These are phyloP conservation scores for Pemphredon lugubris DNA, from an alignment of 2,888 invertebrate genomes.

Conservation along the genomic window DNA sequence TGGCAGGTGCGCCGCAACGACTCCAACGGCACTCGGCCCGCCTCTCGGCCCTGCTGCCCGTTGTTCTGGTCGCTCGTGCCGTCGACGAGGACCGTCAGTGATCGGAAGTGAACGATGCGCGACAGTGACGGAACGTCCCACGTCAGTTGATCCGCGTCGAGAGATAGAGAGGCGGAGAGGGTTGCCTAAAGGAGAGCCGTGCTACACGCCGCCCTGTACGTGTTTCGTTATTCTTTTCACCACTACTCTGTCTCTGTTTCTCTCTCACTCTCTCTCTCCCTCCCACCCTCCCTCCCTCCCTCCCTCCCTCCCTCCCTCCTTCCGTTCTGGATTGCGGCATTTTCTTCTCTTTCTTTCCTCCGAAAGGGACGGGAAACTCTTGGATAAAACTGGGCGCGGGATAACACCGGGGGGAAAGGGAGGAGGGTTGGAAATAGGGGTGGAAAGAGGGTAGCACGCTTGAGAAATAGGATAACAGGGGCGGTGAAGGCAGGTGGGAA, in stretches of 20 bases:
- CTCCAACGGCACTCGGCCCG: too few relatives aligned
- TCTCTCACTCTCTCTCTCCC: neutral
- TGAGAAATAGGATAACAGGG: too few relatives aligned
- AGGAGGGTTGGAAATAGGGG: too few relatives aligned
- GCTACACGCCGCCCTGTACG: neutral
- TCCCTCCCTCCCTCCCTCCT: neutral
- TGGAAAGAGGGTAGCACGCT: too few relatives aligned
- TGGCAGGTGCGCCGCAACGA: constrained; percentile 38
- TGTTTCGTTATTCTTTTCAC: neutral
- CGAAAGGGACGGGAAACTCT: too few relatives aligned
- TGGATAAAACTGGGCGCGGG: too few relatives aligned
- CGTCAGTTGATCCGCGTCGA: constrained; percentile 40
- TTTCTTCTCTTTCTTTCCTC: too few relatives aligned
- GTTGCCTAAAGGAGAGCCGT: constrained; percentile 11
- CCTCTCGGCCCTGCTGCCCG: constrained; percentile 14
- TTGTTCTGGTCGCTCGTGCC: neutral
- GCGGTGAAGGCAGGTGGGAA: too few relatives aligned
- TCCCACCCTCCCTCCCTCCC: neutral
- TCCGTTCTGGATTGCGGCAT: too few relatives aligned
- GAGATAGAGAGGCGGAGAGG: too few relatives aligned
- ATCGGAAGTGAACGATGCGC: constrained; percentile 55
- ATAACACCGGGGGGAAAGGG: too few relatives aligned
- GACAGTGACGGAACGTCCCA: constrained; percentile 42
- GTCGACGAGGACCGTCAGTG: constrained; percentile 33
- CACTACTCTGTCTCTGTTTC: neutral